These are phyloP conservation scores for Osedax fenrisi DNA, from an alignment of 2,888 invertebrate species.

Conservation along the genomic window DNA sequence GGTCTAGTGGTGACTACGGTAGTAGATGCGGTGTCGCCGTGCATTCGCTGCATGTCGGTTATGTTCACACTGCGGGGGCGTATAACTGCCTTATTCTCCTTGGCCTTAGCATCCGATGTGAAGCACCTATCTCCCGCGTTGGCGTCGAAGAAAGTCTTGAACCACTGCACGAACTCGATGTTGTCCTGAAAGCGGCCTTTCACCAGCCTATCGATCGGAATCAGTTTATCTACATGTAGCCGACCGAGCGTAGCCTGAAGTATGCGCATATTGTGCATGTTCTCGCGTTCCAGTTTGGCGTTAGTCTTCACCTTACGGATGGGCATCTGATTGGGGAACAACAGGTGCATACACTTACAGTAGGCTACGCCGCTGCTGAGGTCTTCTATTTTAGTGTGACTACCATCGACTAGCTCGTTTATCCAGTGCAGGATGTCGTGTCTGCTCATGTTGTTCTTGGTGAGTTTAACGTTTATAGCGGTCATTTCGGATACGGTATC, in stretches of 20 bases:
- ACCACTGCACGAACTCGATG: constrained; percentile 99
- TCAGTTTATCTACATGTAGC: background rate
- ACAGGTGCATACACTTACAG: background rate
- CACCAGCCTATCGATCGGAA: constrained; percentile 94
- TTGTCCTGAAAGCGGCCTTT: constrained; percentile 99
- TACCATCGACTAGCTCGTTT: background rate
- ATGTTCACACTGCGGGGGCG: too few species aligned
- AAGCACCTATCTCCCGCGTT: constrained; percentile 57
- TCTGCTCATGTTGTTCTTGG: background rate
- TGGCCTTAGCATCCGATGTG: too few species aligned
- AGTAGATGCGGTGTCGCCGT: too few species aligned
- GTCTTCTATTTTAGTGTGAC: background rate
- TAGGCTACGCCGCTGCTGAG: background rate
- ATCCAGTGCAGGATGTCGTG: background rate
- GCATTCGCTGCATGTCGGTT: too few species aligned
- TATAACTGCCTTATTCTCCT: too few species aligned
- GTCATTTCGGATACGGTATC: too few species aligned
- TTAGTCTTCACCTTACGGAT: background rate
- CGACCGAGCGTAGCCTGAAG: background rate
- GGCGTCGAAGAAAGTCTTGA: constrained; percentile 99
- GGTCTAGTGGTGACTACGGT: too few species aligned
- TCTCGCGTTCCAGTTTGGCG: background rate
- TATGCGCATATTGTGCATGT: background rate
- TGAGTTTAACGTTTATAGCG: background rate
- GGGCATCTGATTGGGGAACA: background rate